Percentiles rank a stretch among this genome's conserved stretches.
Conservation (phyloP, 2,797 vertebrate species). For the Propithecus perrieri region DNA sequence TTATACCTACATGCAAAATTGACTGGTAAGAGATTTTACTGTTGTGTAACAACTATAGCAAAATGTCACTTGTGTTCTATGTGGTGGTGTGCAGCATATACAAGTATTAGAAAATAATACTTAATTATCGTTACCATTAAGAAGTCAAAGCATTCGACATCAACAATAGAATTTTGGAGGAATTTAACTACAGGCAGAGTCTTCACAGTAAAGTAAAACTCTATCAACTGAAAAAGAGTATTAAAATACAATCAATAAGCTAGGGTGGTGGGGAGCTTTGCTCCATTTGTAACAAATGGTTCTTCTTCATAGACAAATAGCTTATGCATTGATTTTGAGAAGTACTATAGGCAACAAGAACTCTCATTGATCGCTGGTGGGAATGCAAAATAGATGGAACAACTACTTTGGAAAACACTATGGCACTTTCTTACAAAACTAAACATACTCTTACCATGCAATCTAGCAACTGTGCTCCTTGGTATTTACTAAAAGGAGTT, state of each 20-base stretch:
- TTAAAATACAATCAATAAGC: neutral
- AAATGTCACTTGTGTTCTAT: neutral
- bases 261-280: neutral
- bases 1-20: constrained; percentile 76
- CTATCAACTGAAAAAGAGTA: neutral
- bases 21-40: constrained; percentile 49
- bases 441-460: neutral
- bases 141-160: constrained; percentile 16
- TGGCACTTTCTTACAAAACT: neutral
- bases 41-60: neutral
- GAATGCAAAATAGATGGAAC: neutral
- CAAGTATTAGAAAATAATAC: neutral
- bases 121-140: neutral
- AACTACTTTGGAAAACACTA: neutral
- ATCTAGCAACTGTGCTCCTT: neutral
- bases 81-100: neutral
- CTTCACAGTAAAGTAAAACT: neutral
- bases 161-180: neutral
- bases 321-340: neutral
- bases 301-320: neutral
- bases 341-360: neutral
- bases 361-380: neutral
- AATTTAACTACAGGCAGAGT: neutral
- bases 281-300: neutral
- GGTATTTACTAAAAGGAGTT: neutral